A percentile compares a stretch with the other conserved stretches of the same genome.
phyloP scores from a whole-genome alignment of 1,140 invertebrate species.

The Drosophila teissieri region DNA sequence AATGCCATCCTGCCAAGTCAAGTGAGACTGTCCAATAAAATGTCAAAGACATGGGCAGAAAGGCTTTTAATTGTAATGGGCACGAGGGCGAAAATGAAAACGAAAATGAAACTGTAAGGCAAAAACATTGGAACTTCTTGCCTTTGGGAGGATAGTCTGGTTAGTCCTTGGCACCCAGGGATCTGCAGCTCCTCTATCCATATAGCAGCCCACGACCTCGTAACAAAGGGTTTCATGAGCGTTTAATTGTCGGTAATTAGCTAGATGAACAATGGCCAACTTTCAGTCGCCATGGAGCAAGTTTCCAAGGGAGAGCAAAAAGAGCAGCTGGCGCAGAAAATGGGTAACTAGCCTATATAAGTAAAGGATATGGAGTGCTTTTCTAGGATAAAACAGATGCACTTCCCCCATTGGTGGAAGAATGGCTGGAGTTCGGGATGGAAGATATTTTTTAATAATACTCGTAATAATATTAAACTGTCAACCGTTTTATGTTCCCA shows the following conservation, averaged over 20 bases:
- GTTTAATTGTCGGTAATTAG: slow-evolving; percentile 77
- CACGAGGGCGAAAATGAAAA: slow-evolving; percentile 25
- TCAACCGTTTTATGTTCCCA: no score
- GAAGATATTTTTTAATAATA: no score
- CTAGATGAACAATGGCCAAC: slow-evolving; percentile 53
- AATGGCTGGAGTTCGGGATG: no score
- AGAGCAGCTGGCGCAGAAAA: slow-evolving; percentile 14
- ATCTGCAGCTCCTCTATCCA: slow-evolving; percentile 1
- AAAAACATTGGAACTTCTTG: slow-evolving; percentile 32
- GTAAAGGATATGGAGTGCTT: slow-evolving; percentile 3
- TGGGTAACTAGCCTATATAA: slow-evolving; percentile 16
- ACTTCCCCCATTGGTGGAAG: neutral
- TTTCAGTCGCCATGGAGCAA: slow-evolving; percentile 36
- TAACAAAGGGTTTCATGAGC: slow-evolving; percentile 63
- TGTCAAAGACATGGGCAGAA: slow-evolving; percentile 73
- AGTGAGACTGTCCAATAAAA: slow-evolving; percentile 64
- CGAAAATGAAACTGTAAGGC: slow-evolving; percentile 37
- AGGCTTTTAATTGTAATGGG: slow-evolving; percentile 77
- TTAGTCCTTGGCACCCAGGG: neutral
- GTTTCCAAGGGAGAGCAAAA: slow-evolving; percentile 23
- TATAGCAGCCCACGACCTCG: slow-evolving; percentile 1
- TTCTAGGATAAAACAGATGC: neutral
- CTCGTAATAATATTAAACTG: no score
- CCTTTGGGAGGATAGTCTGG: slow-evolving; percentile 3
- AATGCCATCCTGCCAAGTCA: slow-evolving; percentile 13